Evolutionary conservation across 2,113 vertebrate genomes (phyloP).

Genomic region (Danio rerio): GRCz12tu NC_133181.1:57811001-57811500

Average conservation of each 20-base stretch:
- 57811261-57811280: neutral
- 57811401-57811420: conserved; percentile 53
- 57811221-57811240: neutral
- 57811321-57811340: neutral
- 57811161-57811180: neutral
- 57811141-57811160: neutral
- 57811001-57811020: conserved; percentile 25
- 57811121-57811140: neutral
- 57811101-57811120: conserved; percentile 29
- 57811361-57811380: neutral
- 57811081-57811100: conserved; percentile 49
- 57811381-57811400: conserved; percentile 28
- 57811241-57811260: neutral
- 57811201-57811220: neutral
- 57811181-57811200: neutral
- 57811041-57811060: conserved; percentile 51
- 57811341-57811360: neutral
- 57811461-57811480: conserved; percentile 6
- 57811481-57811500: too few relatives aligned
- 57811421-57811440: conserved; percentile 4
- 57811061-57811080: conserved; percentile 62
- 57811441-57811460: neutral
- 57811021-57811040: conserved; percentile 52
- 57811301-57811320: neutral
- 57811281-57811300: neutral